Conservation (phyloP, 1,140 invertebrate species). For the Colletes gigas region DNA sequence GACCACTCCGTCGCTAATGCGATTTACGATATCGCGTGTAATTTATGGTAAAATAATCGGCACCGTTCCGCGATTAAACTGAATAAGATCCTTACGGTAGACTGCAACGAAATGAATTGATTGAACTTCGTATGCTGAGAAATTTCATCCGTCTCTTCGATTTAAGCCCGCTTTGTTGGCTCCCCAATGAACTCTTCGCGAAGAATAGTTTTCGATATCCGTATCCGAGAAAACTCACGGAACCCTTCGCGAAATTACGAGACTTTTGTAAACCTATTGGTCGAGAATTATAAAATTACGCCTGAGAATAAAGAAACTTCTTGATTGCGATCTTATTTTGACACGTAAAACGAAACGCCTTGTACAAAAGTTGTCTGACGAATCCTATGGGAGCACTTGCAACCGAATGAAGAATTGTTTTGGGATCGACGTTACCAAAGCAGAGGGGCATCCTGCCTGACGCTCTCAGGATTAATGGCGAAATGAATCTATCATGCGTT, state of each 20-base stretch:
- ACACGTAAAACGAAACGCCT: too few relatives aligned
- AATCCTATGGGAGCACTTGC: too few relatives aligned
- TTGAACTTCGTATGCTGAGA: neutral
- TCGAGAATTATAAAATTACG: neutral
- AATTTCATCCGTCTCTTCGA: neutral
- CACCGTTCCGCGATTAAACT: neutral
- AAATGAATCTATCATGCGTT: too few relatives aligned
- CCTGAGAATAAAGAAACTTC: too few relatives aligned
- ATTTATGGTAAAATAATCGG: slow-evolving; percentile 37
- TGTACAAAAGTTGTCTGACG: too few relatives aligned
- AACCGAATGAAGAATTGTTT: too few relatives aligned
- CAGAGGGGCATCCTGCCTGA: too few relatives aligned
- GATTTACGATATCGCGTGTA: slow-evolving; percentile 39
- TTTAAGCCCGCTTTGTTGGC: neutral
- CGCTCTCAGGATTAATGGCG: too few relatives aligned
- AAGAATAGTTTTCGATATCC: neutral
- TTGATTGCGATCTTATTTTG: too few relatives aligned
- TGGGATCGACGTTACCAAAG: too few relatives aligned
- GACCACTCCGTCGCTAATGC: slow-evolving; percentile 30
- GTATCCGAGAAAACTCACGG: too few relatives aligned
- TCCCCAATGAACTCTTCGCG: neutral
- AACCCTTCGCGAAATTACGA: neutral
- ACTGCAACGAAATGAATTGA: neutral
- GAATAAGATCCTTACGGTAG: neutral
- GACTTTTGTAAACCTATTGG: too few relatives aligned